These are phyloP conservation scores for Trissolcus basalis DNA, from an alignment of 1,140 invertebrate genomes.

Conservation along the genomic window DNA sequence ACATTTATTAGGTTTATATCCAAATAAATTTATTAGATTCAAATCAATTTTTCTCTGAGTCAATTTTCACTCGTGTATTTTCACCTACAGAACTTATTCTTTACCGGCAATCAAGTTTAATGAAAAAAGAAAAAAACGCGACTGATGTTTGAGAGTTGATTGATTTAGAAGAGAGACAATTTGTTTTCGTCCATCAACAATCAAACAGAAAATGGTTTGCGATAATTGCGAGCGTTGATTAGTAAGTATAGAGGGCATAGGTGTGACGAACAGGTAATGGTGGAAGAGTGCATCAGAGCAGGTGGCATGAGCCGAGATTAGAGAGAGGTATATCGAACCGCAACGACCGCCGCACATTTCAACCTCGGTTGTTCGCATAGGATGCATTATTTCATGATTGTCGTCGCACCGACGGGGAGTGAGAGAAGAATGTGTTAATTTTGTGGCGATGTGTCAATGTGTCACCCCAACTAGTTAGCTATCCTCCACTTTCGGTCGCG, in stretches of 20 bases:
- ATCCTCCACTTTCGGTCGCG: slow-evolving; percentile 9
- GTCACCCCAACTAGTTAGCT: slow-evolving; percentile 54
- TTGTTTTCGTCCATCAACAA: slow-evolving; percentile 29
- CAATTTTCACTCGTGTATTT: no score
- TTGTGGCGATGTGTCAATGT: slow-evolving; percentile 71
- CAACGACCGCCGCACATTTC: slow-evolving; percentile 72
- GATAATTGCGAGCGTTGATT: slow-evolving; percentile 53
- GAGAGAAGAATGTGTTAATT: slow-evolving; percentile 73
- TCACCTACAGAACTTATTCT: no score
- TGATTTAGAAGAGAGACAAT: no score
- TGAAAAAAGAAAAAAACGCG: no score
- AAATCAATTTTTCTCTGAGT: no score
- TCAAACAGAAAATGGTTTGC: slow-evolving; percentile 38
- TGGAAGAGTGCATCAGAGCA: slow-evolving; percentile 38
- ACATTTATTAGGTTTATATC: no score
- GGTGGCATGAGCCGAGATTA: slow-evolving; percentile 34
- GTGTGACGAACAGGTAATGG: slow-evolving; percentile 43
- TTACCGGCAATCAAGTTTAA: no score
- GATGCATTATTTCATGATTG: slow-evolving; percentile 74
- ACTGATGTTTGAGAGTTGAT: no score
- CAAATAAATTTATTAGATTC: no score
- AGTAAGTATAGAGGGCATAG: slow-evolving; percentile 51
- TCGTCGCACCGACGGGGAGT: slow-evolving; percentile 66
- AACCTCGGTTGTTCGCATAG: slow-evolving; percentile 65
- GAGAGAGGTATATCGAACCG: slow-evolving; percentile 65